Evolutionary conservation across 1,140 invertebrate genomes (phyloP).

Genomic region (Leucophenga varia): DNA sequence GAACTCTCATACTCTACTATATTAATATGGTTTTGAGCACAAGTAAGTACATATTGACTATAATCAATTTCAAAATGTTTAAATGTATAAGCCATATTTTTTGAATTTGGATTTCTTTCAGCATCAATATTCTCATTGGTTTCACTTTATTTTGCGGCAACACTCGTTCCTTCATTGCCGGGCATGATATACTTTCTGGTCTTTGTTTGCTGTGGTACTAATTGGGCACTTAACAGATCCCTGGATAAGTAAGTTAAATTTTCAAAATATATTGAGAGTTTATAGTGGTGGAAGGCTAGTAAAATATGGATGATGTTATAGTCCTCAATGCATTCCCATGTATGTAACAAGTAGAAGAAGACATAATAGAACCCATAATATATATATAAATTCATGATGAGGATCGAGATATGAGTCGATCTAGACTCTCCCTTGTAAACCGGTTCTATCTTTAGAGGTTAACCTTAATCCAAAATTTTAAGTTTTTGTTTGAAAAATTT

Average conservation of each 20-base stretch:
- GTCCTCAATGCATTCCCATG: neutral
- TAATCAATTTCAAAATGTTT: neutral
- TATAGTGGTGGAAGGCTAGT: too few species aligned
- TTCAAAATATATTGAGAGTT: too few species aligned
- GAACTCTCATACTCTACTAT: slow-evolving; percentile 27
- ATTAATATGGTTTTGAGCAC: slow-evolving; percentile 26
- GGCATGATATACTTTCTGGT: slow-evolving; percentile 81
- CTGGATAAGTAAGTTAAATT: slow-evolving; percentile 55
- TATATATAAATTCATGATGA: neutral
- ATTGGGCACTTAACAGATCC: slow-evolving; percentile 81
- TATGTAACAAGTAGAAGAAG: too few species aligned
- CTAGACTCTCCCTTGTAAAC: too few species aligned
- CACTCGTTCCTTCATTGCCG: slow-evolving; percentile 76
- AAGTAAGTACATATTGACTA: slow-evolving; percentile 15
- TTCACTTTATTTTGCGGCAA: slow-evolving; percentile 73
- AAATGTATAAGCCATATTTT: too few species aligned
- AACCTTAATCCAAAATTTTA: too few species aligned
- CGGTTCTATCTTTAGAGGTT: too few species aligned
- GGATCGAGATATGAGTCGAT: too few species aligned
- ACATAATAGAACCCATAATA: slow-evolving; percentile 77
- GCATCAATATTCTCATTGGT: slow-evolving; percentile 71
- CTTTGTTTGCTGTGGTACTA: slow-evolving; percentile 81
- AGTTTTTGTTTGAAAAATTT: too few species aligned
- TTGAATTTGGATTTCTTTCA: slow-evolving; percentile 34
- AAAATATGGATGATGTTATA: too few species aligned